A percentile compares a stretch with the other conserved stretches of the same genome.
phyloP scores from a whole-genome alignment of 2,797 vertebrate genomes.

The Enteromius argenteus region DNA sequence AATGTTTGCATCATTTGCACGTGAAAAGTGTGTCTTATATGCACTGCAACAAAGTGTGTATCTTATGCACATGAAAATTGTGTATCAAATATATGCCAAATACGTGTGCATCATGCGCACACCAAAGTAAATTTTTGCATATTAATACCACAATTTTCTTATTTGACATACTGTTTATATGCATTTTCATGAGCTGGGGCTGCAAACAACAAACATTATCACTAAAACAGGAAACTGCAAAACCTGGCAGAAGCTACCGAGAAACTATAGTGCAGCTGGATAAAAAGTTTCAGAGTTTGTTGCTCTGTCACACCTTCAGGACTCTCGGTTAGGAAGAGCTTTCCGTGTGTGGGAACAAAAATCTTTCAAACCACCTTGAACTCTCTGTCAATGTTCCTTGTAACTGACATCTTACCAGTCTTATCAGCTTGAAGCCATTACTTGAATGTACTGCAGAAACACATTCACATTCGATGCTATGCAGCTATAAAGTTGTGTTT shows the following conservation, averaged over 20 bases:
- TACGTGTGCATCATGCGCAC: too few relatives aligned
- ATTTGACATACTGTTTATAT: too few relatives aligned
- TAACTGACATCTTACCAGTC: not conserved
- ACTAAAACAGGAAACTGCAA: not conserved
- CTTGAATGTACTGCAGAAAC: not conserved
- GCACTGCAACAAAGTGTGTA: too few relatives aligned
- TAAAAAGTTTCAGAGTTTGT: not conserved
- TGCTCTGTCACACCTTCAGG: not conserved
- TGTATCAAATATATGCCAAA: too few relatives aligned
- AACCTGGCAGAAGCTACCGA: not conserved
- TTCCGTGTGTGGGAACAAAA: not conserved
- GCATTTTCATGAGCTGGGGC: too few relatives aligned
- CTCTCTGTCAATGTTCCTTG: not conserved
- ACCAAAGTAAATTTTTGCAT: too few relatives aligned
- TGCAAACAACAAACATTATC: not conserved
- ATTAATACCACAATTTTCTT: too few relatives aligned
- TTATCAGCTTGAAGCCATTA: not conserved
- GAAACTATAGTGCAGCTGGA: not conserved
- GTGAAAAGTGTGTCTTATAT: too few relatives aligned
- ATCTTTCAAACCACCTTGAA: not conserved
- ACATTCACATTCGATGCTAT: not conserved
- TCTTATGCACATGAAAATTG: too few relatives aligned
- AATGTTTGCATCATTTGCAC: too few relatives aligned
- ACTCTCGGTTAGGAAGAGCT: not conserved
- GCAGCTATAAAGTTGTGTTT: not conserved